Conservation (phyloP, 2,113 vertebrate genomes). For the Miniopterus natalensis region DNA sequence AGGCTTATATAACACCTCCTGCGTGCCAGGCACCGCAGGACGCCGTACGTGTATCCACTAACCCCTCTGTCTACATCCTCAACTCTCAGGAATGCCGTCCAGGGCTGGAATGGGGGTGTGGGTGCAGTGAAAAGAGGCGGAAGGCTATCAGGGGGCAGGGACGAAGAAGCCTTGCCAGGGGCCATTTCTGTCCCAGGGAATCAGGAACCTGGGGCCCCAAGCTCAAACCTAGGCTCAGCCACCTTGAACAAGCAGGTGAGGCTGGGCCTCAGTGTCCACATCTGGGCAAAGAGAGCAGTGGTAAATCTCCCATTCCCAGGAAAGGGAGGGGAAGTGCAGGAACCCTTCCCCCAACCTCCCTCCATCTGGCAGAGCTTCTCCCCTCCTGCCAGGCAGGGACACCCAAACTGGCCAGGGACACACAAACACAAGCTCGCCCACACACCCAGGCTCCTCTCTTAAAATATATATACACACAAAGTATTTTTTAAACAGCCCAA, state of each 20-base stretch:
- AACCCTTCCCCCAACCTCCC: background rate
- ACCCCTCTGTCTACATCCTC: constrained; percentile 56
- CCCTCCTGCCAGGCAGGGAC: background rate
- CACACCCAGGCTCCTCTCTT: background rate
- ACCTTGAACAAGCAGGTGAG: background rate
- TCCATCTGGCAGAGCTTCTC: background rate
- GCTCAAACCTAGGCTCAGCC: background rate
- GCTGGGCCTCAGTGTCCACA: background rate
- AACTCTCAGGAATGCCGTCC: constrained; percentile 66
- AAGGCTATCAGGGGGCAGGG: background rate
- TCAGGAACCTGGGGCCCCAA: background rate
- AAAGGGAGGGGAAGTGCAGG: no score
- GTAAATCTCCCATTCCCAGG: background rate
- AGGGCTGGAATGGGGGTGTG: background rate
- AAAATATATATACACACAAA: background rate
- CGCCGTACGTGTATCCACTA: constrained; percentile 18
- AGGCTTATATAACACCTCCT: constrained; percentile 77
- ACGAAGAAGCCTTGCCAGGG: background rate
- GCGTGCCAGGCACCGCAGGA: constrained; percentile 73
- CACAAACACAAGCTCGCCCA: background rate
- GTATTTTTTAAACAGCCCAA: constrained; percentile 23
- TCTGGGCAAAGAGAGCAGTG: background rate
- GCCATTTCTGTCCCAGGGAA: background rate
- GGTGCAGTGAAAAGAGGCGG: background rate
- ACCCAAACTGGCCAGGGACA: background rate